Base-by-base conservation (phyloP, 1,140 invertebrate species). In the Phortica variegata region DNA sequence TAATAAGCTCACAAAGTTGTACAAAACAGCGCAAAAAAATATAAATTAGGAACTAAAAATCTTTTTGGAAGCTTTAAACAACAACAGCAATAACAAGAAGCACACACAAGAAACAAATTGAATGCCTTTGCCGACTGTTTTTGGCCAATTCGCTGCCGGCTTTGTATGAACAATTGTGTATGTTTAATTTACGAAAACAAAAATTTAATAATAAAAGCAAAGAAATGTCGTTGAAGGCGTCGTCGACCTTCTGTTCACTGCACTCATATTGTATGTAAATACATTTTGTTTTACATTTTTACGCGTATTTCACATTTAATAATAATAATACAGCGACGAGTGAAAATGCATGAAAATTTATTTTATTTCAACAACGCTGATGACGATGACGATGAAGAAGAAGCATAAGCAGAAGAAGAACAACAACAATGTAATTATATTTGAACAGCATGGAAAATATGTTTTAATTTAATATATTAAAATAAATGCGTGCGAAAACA, bases 401-500 rank as follows among this genome's bases (percentile, higher is more conserved):
- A n/a, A 10, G 10, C 10, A 10, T 50, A 52, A 66, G 55, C 49
- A 52, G 52, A n/a, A n/a, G n/a, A n/a, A n/a, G 5, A 26, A 26
- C 23, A 26, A 26, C 23, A 26, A 26, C 10, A 26, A 51, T 63
- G 57, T 52, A 58, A 68, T 68, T 68, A 68, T 69, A 63, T 63
- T 68, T 68, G 55, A 63, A 52, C 52, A 58, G 54, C 60, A 48
- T 48, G 52, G 36, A 38, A 69, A 68, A 63, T 60, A 61, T 60
- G 63, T 69, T 68, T 68, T 68, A 58, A 69, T 65, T 65, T 69
- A 68, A 58, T 52, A 63, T 58, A 68, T 66, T 62, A 51, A 66
- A 66, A 56, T 61, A 61, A 61, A 49, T 32, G 34, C 40, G 23
- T 47, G 39, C 31, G n/a, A n/a, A 49, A 52, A 52, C 18, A 47